Base-by-base conservation (phyloP, 92 coral and sea anemone species). In the Anthopleura xanthogrammica region DNA sequence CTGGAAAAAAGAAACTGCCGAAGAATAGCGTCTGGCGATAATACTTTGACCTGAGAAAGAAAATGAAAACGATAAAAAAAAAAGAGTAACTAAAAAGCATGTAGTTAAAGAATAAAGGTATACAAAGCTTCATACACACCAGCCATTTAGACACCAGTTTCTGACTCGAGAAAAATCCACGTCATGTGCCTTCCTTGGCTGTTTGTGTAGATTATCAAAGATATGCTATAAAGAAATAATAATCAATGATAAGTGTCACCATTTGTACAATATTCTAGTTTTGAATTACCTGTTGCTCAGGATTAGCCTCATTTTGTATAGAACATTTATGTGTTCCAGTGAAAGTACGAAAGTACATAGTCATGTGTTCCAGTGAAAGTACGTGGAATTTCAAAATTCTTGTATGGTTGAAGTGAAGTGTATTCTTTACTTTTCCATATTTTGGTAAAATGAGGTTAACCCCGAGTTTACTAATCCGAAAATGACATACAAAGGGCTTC, bases 91-190 rank as follows among this genome's bases (percentile, higher is more conserved):
- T 76, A 1, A 42, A 19, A 76, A 42, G 9, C 17, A 54, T 20
- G 7, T 20, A 3, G 4, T 0, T 62, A 19, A 62, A 20, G 29
- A 58, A 20, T 29, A 20, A 62, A 23, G 9, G 36, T 11, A 5
- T 23, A n/a, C 24, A 20, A 62, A n/a, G 36, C 14, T 62, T 48
- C 19, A 41, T 39, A 83, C 86, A 23, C 41, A 83, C 99, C 98
- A 96, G 70, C 99, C 99, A 75, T 96, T 92, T 4, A 96, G 91
- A 83, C 95, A 90, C 99, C 99, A 96, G 95, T 94, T 96, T 77
- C 99, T 81, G 2, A 96, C 96, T 57, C 99, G 92, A 79, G 99
- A 96, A 81, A 96, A 96, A 82, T 96, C 99, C 5, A 96, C 98
- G 77, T 90, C 95, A 48, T 96, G 99, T 0, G 98, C 88, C 5